Evolutionary conservation across 2,113 vertebrate species (phyloP), one percentile per base, ranked within the genome.

Genomic region (Python bivittatus): DNA sequence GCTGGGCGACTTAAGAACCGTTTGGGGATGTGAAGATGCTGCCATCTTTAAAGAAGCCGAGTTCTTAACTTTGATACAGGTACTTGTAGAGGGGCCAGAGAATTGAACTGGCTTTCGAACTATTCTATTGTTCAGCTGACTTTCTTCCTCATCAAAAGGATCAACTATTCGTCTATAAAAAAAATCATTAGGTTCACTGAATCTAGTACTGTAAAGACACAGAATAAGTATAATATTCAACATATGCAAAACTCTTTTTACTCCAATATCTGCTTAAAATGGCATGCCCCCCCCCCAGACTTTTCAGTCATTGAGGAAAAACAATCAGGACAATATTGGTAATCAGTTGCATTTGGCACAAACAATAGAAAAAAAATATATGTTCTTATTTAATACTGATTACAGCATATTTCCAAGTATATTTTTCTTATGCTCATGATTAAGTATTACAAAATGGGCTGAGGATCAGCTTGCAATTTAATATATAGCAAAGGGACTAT

Each of bases 41-140:
- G 91, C 88, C 90, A 95, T 79, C 57, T 95, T 95, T 88, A 97
- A 89, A 8, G 95, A 94, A 89, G 96, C 94, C 12, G 97, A 97
- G 85, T 98, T 98, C 94, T 96, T 98, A 29, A 98, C 96, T 95
- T 96, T 97, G 91, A 98, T 98, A 15, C 72, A 88, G 3, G 97
- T 98, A 89, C 96, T 97, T 79, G 97, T 98, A 52, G 97, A 98
- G 56, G 97, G 97, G 61, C 97, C 97, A 85, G 95, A 94, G 95
- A 95, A 98, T 52, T 96, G 95, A 83, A 98, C 95, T 3, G 96
- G 97, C 84, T 97, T 97, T 42, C 95, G 96, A 56, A 89, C 92
- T 0, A 9, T 84, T 95, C 97, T 97, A 90, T 53, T 93, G 10
- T 88, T 94, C 88, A 85, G 86, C 44, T 1, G 90, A 86, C 92